Percentiles rank a stretch among this genome's conserved stretches.
These are phyloP conservation scores for Brachyalestes nurse DNA, from an alignment of 2,797 vertebrate genomes.

Conservation along the genomic window DNA sequence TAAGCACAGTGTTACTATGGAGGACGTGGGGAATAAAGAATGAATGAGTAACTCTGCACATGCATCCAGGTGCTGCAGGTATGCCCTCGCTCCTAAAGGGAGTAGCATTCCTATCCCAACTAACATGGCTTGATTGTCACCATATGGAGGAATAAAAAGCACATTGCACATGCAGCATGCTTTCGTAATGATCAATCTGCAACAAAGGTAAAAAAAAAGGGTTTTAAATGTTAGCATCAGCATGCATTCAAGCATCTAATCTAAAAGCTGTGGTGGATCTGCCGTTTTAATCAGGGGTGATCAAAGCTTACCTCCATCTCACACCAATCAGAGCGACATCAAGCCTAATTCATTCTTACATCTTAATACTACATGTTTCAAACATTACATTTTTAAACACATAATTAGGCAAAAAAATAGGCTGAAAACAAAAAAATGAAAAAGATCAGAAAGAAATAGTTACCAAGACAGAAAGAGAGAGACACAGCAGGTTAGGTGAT, in stretches of 20 bases:
- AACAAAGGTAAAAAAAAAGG: slow-evolving; percentile 19
- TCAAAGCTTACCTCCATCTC: slow-evolving; percentile 57
- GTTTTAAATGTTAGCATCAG: not conserved
- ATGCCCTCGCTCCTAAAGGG: slow-evolving; percentile 6
- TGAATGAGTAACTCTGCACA: slow-evolving; percentile 23
- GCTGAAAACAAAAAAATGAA: not conserved
- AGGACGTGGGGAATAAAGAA: slow-evolving; percentile 20
- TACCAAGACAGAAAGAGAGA: not conserved
- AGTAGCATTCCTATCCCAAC: not conserved
- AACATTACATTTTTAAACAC: slow-evolving; percentile 1
- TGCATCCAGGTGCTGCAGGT: slow-evolving; percentile 19
- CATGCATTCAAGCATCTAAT: slow-evolving; percentile 45
- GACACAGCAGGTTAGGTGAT: not conserved
- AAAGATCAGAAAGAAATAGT: slow-evolving; percentile 28
- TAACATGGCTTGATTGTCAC: slow-evolving; percentile 15
- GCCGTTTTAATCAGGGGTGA: slow-evolving; percentile 25
- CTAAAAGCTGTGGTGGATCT: slow-evolving; percentile 21
- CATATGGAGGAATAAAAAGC: slow-evolving; percentile 19
- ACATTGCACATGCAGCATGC: slow-evolving; percentile 66
- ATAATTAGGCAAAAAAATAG: not conserved
- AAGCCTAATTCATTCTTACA: slow-evolving; percentile 36
- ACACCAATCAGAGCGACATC: slow-evolving; percentile 53
- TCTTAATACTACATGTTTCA: slow-evolving; percentile 15
- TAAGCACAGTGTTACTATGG: slow-evolving; percentile 35
- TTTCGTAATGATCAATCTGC: slow-evolving; percentile 3